Percentiles rank a stretch among this genome's conserved stretches.
Evolutionary conservation across 2,888 invertebrate species (phyloP).

Genomic region (Athetis lepigone): DNA sequence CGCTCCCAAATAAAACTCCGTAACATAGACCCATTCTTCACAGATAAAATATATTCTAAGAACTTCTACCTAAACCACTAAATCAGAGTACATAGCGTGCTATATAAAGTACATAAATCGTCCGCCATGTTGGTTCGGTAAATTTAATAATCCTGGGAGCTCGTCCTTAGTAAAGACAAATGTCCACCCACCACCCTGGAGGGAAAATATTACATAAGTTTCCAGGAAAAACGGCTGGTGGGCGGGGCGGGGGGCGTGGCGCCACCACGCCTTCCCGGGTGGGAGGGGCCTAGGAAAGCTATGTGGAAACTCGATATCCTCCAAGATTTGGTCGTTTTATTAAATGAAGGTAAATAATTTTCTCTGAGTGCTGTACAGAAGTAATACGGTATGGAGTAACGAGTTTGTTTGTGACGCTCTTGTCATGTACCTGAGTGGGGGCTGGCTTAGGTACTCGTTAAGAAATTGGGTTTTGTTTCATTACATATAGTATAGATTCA

Average conservation of each 20-base stretch:
- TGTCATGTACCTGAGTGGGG: conserved; percentile 1
- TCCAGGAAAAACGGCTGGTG: conserved; percentile 64
- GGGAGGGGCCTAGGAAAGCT: conserved; percentile 57
- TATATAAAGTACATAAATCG: conserved; percentile 65
- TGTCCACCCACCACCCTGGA: conserved; percentile 80
- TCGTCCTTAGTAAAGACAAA: conserved; percentile 77
- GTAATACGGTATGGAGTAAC: conserved; percentile 48
- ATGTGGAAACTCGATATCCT: conserved; percentile 36
- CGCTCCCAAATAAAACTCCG: conserved; percentile 47
- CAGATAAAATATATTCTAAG: conserved; percentile 58
- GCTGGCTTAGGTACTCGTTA: background rate
- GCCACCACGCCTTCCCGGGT: conserved; percentile 63
- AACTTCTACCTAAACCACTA: conserved; percentile 60
- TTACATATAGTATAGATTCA: background rate
- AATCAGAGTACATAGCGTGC: conserved; percentile 65
- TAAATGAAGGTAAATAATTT: conserved; percentile 66
- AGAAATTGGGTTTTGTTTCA: conserved; percentile 1
- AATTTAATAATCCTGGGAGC: conserved; percentile 84
- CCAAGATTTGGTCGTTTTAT: conserved; percentile 53
- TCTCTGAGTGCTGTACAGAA: conserved; percentile 57
- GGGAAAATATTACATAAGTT: conserved; percentile 76
- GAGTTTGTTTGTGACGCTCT: conserved; percentile 55
- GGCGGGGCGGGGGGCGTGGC: conserved; percentile 67
- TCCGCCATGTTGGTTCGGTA: conserved; percentile 78
- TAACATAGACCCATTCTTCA: conserved; percentile 51